phyloP scores from a whole-genome alignment of 2,888 invertebrate genomes.

The Drosophila subquinaria region DNA sequence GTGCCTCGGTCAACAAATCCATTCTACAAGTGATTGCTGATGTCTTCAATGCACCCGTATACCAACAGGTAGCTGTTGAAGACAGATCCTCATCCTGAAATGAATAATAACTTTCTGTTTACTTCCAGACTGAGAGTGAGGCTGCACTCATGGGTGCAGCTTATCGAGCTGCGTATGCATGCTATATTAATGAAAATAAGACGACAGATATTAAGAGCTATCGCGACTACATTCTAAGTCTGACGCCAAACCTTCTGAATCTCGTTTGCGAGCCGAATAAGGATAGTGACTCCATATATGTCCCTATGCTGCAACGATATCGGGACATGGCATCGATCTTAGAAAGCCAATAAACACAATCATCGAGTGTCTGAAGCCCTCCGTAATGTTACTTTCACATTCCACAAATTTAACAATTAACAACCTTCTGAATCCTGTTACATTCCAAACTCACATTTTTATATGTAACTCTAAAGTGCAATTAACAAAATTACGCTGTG shows the following conservation, averaged over 20 bases:
- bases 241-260: slow-evolving; percentile 85
- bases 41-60: slow-evolving; percentile 96
- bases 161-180: slow-evolving; percentile 89
- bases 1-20: slow-evolving; percentile 94
- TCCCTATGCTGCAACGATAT: slow-evolving; percentile 90
- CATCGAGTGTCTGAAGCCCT: background rate
- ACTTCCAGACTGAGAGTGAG: slow-evolving; percentile 90
- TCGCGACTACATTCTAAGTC: slow-evolving; percentile 81
- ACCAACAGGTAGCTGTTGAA: slow-evolving; percentile 89
- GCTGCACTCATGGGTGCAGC: slow-evolving; percentile 95
- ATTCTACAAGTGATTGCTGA: slow-evolving; percentile 96
- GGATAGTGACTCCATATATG: slow-evolving; percentile 91
- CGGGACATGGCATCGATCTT: slow-evolving; percentile 86
- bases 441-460: slow-evolving; percentile 51
- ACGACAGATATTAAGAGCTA: slow-evolving; percentile 68
- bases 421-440: slow-evolving; percentile 18
- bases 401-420: slow-evolving; percentile 11
- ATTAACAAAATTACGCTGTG: slow-evolving; percentile 70
- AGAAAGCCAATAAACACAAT: slow-evolving; percentile 37
- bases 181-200: slow-evolving; percentile 77
- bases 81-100: no score
- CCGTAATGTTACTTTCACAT: slow-evolving; percentile 28
- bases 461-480: slow-evolving; percentile 68
- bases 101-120: background rate
- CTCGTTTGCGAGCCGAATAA: slow-evolving; percentile 90